These are phyloP conservation scores for Eulithis testata DNA, from an alignment of 2,888 invertebrate genomes.

Conservation along the genomic window DNA sequence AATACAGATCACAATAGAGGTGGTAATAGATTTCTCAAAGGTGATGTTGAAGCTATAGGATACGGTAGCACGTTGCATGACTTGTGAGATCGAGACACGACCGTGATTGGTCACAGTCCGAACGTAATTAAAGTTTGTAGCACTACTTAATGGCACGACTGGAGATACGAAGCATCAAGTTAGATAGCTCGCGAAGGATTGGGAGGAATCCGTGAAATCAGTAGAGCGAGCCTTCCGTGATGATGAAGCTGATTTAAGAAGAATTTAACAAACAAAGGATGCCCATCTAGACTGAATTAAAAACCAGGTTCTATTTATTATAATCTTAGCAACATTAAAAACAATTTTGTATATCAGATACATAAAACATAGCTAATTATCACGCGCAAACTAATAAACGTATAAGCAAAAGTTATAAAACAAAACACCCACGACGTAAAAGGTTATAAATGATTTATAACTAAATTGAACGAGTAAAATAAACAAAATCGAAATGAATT, in stretches of 20 bases:
- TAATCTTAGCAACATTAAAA: neutral
- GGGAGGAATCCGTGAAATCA: constrained; percentile 72
- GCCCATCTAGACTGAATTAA: neutral
- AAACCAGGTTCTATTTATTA: neutral
- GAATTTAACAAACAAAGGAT: constrained; percentile 16
- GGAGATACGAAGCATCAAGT: constrained; percentile 77
- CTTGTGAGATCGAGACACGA: constrained; percentile 82
- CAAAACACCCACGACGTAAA: constrained; percentile 20
- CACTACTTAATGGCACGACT: constrained; percentile 82
- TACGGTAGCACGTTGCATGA: constrained; percentile 84
- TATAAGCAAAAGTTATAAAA: constrained; percentile 21
- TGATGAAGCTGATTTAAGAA: constrained; percentile 41
- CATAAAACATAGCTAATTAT: neutral
- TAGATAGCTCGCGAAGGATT: constrained; percentile 82
- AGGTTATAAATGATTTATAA: constrained; percentile 31
- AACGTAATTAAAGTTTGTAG: constrained; percentile 85
- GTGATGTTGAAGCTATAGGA: constrained; percentile 60
- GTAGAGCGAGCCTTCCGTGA: constrained; percentile 42
- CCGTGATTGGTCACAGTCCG: constrained; percentile 83
- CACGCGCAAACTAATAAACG: neutral
- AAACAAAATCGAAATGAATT: constrained; percentile 34
- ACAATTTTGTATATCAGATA: neutral
- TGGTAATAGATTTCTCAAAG: constrained; percentile 53
- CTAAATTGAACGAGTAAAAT: constrained; percentile 36
- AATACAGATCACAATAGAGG: constrained; percentile 42